Percentiles rank a stretch among this genome's conserved stretches.
These are phyloP conservation scores for Misgurnus mizolepis DNA, from an alignment of 2,113 vertebrate species.

Conservation along the genomic window DNA sequence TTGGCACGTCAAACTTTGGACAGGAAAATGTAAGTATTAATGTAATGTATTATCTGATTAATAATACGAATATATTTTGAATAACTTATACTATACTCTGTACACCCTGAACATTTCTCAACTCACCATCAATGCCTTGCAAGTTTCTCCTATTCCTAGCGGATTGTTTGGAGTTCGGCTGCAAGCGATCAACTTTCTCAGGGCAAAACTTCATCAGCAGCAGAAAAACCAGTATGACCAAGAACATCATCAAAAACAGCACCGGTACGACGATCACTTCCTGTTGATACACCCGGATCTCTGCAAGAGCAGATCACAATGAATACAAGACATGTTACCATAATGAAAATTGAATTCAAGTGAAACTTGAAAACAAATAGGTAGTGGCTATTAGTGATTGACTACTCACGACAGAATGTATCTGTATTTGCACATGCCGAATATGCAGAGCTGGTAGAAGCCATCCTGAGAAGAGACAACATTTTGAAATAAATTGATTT, in stretches of 20 bases:
- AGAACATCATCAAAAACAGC: slow-evolving; percentile 69
- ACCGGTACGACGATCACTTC: slow-evolving; percentile 76
- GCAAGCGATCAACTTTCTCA: slow-evolving; percentile 67
- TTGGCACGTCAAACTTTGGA: too few relatives aligned
- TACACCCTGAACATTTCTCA: neutral
- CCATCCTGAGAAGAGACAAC: slow-evolving; percentile 66
- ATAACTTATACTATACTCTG: neutral
- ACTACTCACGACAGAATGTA: slow-evolving; percentile 70
- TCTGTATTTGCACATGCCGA: slow-evolving; percentile 61
- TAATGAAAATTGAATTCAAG: too few relatives aligned
- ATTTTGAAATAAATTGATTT: neutral
- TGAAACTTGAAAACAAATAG: too few relatives aligned
- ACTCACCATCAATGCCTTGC: slow-evolving; percentile 74
- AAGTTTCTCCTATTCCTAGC: slow-evolving; percentile 60
- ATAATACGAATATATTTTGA: neutral
- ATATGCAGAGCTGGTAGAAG: slow-evolving; percentile 51
- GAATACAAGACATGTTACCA: neutral
- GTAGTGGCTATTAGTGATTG: neutral
- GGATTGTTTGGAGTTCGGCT: neutral
- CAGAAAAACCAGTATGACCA: slow-evolving; percentile 69
- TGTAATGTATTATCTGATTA: too few relatives aligned
- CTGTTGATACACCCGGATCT: slow-evolving; percentile 72
- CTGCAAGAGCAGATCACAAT: slow-evolving; percentile 53
- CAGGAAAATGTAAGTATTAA: too few relatives aligned
- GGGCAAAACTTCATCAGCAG: slow-evolving; percentile 74